phyloP scores from a whole-genome alignment of 2,888 invertebrate genomes.

The Pedicia rivosa region DNA sequence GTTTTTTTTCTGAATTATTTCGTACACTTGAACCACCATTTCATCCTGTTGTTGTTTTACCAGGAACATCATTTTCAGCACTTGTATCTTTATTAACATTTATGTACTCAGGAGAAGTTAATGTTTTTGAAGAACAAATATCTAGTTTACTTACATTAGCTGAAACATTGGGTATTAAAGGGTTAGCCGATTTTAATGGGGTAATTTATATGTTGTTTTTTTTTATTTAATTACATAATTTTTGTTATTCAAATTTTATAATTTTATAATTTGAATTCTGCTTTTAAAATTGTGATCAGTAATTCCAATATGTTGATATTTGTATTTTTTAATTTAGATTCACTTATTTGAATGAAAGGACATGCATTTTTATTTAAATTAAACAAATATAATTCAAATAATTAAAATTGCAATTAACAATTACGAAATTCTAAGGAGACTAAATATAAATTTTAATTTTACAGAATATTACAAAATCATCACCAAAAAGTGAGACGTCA shows the following conservation, averaged over 20 bases:
- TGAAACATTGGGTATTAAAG: slow-evolving; percentile 65
- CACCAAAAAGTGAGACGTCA: slow-evolving; percentile 11
- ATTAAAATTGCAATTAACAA: too few relatives aligned
- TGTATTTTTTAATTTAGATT: too few relatives aligned
- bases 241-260: not conserved
- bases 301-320: too few relatives aligned
- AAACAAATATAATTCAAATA: too few relatives aligned
- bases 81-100: slow-evolving; percentile 58
- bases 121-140: slow-evolving; percentile 62
- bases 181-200: slow-evolving; percentile 63
- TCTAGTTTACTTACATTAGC: slow-evolving; percentile 63
- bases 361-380: too few relatives aligned
- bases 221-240: not conserved
- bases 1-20: slow-evolving; percentile 78
- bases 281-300: slow-evolving; percentile 1
- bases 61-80: slow-evolving; percentile 28
- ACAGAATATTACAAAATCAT: slow-evolving; percentile 20
- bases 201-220: slow-evolving; percentile 32
- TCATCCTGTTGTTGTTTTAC: slow-evolving; percentile 31
- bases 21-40: slow-evolving; percentile 27
- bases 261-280: not conserved
- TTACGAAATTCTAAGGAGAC: too few relatives aligned
- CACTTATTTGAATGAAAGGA: too few relatives aligned
- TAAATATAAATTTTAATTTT: slow-evolving; percentile 13
- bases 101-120: slow-evolving; percentile 80